Percentiles rank a stretch among this genome's conserved stretches.
phyloP scores from a whole-genome alignment of 2,113 vertebrate genomes.

The Murina feae region DNA sequence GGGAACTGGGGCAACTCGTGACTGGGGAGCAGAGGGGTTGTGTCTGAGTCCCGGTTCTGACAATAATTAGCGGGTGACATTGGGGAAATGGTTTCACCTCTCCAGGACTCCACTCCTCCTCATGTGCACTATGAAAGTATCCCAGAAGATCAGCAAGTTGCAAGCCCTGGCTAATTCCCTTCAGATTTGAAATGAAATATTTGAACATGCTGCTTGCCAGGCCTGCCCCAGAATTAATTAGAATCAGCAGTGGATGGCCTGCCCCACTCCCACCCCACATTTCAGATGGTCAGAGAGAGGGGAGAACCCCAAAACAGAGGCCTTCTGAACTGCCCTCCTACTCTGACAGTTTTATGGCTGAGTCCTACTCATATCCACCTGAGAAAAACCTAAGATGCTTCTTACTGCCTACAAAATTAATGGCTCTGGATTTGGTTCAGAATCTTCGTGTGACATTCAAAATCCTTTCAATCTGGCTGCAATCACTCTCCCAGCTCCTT shows the following conservation, averaged over 20 bases:
- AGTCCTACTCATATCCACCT: neutral
- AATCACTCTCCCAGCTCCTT: neutral
- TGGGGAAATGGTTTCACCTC: neutral
- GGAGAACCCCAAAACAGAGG: neutral
- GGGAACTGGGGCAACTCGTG: neutral
- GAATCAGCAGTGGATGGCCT: neutral
- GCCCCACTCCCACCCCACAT: rapidly evolving
- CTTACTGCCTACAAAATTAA: neutral
- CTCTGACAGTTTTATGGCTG: neutral
- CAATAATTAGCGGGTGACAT: slow-evolving; percentile 26
- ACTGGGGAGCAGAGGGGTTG: neutral
- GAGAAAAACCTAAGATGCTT: neutral
- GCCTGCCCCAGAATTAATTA: neutral
- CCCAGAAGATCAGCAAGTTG: neutral
- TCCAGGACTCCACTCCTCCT: neutral
- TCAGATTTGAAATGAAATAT: neutral
- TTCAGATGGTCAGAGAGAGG: neutral
- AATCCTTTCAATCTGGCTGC: neutral
- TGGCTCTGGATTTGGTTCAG: neutral
- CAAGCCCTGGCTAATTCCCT: neutral
- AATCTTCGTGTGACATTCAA: neutral
- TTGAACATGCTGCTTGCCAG: neutral
- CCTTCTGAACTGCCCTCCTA: neutral
- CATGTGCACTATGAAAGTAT: rapidly evolving
- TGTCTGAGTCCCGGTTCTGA: neutral